Evolutionary conservation across 2,113 vertebrate species (phyloP).

Genomic region (Pardalotus punctatus): DNA sequence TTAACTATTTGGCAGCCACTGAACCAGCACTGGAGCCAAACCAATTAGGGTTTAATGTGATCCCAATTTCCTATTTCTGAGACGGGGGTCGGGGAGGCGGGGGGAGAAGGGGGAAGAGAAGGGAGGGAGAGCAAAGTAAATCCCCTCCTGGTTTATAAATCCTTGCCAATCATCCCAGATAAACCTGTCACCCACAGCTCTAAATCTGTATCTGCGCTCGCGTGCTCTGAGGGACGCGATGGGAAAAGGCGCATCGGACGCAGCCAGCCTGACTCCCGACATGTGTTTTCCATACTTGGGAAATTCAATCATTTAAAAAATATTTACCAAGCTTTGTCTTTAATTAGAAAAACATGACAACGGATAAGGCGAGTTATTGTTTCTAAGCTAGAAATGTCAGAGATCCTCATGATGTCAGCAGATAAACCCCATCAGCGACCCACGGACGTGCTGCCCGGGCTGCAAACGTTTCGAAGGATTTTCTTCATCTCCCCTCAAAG

Average conservation of each 20-base stretch:
- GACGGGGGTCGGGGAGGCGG: not conserved
- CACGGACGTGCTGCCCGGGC: not conserved
- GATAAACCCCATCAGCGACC: constrained; percentile 13
- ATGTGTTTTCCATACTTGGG: constrained; percentile 69
- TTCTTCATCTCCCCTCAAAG: not conserved
- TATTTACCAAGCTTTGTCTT: constrained; percentile 68
- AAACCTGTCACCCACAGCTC: constrained; percentile 61
- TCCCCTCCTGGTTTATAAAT: constrained; percentile 60
- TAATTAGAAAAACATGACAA: constrained; percentile 70
- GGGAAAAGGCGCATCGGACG: constrained; percentile 24
- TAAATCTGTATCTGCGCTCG: constrained; percentile 18
- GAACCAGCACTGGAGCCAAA: constrained; percentile 62
- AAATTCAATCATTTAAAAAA: constrained; percentile 73
- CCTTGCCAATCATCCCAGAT: constrained; percentile 64
- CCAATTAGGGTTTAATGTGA: constrained; percentile 70
- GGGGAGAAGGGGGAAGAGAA: not conserved
- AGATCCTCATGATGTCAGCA: constrained; percentile 47
- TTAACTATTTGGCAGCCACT: constrained; percentile 68
- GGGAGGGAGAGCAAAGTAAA: constrained; percentile 21
- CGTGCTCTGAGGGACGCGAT: not conserved
- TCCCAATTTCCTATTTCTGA: constrained; percentile 71
- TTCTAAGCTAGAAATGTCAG: constrained; percentile 59
- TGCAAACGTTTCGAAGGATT: not conserved
- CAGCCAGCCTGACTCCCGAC: constrained; percentile 39
- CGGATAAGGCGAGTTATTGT: constrained; percentile 64